Percentiles rank a stretch among this genome's conserved stretches.
Conservation (phyloP, 92 coral and sea anemone species). For the Blastomussa wellsi region DNA sequence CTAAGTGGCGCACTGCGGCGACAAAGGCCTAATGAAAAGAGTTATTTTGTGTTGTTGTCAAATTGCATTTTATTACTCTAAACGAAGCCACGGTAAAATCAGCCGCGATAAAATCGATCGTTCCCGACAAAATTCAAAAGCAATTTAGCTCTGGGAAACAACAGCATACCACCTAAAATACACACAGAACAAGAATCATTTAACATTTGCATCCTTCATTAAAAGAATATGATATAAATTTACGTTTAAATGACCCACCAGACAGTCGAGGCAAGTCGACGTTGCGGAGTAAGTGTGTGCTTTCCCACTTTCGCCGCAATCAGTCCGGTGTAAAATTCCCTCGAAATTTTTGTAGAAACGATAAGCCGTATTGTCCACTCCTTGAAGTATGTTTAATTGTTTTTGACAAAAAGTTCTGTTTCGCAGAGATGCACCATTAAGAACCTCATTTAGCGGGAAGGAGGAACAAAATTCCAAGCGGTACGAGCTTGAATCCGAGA, state of each 20-base stretch:
- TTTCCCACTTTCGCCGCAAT: conserved; percentile 22
- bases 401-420: conserved; percentile 23
- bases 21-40: conserved; percentile 13
- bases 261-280: conserved; percentile 36
- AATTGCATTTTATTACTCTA: background rate
- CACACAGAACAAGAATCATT: conserved; percentile 19
- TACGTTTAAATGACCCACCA: conserved; percentile 32
- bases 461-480: conserved; percentile 43
- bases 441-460: conserved; percentile 10
- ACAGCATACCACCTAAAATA: background rate
- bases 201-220: conserved; percentile 16
- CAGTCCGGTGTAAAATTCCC: conserved; percentile 30
- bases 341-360: conserved; percentile 18
- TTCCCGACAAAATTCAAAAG: conserved; percentile 12
- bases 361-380: conserved; percentile 6
- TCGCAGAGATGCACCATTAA: background rate
- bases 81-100: background rate
- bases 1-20: conserved; percentile 14
- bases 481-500: background rate
- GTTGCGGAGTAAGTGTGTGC: conserved; percentile 33
- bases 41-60: conserved; percentile 13
- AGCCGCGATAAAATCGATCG: background rate
- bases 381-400: conserved; percentile 1
- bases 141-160: background rate
- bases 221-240: conserved; percentile 12